Conservation (phyloP, 2,113 vertebrate species). For the Calidris pygmaea region DNA sequence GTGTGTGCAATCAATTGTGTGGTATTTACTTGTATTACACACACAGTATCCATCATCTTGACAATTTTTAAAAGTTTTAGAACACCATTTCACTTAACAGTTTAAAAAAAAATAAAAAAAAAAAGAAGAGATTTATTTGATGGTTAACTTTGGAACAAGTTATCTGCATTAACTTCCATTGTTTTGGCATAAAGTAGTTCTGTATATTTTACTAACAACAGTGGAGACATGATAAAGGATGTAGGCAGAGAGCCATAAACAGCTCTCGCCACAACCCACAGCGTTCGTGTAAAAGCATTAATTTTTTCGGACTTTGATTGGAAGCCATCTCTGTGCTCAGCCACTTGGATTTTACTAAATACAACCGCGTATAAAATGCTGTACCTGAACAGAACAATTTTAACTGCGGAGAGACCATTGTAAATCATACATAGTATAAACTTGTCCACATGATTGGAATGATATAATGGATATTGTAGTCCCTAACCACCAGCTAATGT, state of each 20-base stretch:
- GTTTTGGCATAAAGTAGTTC: constrained; percentile 72
- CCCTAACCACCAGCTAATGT: constrained; percentile 56
- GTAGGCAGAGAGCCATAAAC: constrained; percentile 55
- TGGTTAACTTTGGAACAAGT: constrained; percentile 63
- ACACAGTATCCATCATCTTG: constrained; percentile 63
- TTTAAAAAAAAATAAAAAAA: background rate
- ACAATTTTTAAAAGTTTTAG: constrained; percentile 68
- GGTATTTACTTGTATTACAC: constrained; percentile 66
- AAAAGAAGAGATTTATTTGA: constrained; percentile 54
- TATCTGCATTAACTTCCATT: constrained; percentile 72
- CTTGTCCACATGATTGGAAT: constrained; percentile 58
- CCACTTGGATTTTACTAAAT: constrained; percentile 11
- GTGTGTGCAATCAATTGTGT: constrained; percentile 55
- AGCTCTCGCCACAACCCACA: background rate
- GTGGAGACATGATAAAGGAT: constrained; percentile 61
- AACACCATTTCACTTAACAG: constrained; percentile 61
- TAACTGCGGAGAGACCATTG: background rate
- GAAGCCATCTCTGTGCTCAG: background rate
- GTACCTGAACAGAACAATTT: constrained; percentile 54
- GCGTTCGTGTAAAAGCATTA: constrained; percentile 12
- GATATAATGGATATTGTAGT: constrained; percentile 55
- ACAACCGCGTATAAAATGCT: background rate
- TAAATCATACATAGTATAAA: constrained; percentile 60
- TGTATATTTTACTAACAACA: constrained; percentile 69
- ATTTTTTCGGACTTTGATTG: constrained; percentile 40